Percentiles rank a stretch among this genome's conserved stretches.
Evolutionary conservation across 2,113 vertebrate genomes (phyloP).

Genomic region (Andinoacara biseriatus): DNA sequence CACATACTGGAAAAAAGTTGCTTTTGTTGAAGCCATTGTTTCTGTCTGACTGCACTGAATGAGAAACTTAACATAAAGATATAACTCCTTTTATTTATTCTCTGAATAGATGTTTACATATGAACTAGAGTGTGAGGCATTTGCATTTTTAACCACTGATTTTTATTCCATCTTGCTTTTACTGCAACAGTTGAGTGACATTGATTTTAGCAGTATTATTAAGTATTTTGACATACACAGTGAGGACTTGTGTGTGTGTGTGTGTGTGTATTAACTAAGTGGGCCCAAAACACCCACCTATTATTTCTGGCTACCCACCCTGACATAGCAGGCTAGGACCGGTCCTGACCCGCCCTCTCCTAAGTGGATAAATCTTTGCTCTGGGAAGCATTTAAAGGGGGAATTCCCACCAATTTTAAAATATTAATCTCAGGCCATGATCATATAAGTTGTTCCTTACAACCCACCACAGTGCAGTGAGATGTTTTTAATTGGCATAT

Average conservation of each 20-base stretch:
- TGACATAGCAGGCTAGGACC: not conserved
- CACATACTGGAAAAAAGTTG: too few species aligned
- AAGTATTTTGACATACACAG: not conserved
- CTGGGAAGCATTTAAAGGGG: not conserved
- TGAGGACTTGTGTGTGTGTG: not conserved
- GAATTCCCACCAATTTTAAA: not conserved
- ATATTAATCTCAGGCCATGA: conserved; percentile 5
- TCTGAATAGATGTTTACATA: not conserved
- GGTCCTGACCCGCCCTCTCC: not conserved
- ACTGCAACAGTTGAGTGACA: not conserved
- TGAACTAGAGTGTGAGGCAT: not conserved
- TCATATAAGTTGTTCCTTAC: not conserved
- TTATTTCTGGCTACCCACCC: not conserved
- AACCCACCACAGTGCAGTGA: not conserved
- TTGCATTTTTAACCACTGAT: not conserved
- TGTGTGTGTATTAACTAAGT: not conserved
- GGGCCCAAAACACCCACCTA: not conserved
- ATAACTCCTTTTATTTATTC: accelerated
- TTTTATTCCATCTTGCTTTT: not conserved
- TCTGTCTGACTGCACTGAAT: not conserved
- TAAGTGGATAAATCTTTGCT: not conserved
- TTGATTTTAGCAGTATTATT: not conserved
- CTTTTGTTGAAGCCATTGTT: not conserved
- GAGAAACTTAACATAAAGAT: not conserved
- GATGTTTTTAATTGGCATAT: not conserved